Conservation (phyloP, 2,888 invertebrate species). For the Fragum whitleyi region DNA sequence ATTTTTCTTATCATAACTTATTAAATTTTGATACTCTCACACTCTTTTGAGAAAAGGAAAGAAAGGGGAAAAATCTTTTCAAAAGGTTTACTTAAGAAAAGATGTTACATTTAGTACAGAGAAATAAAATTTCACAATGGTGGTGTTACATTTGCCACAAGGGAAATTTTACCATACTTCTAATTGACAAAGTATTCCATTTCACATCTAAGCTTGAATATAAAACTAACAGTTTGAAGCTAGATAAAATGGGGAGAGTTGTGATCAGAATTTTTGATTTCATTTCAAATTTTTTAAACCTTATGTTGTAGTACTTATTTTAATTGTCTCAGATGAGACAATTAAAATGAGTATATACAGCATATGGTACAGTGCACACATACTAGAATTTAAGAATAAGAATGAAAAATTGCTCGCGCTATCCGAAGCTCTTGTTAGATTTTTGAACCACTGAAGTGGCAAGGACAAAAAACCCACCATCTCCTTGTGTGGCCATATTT, state of each 20-base stretch:
- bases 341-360: not conserved
- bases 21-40: no score
- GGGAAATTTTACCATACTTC: constrained; percentile 2
- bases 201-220: constrained; percentile 12
- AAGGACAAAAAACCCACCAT: constrained; percentile 39
- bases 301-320: not conserved
- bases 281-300: no score
- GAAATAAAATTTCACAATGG: constrained; percentile 1
- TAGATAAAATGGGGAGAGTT: not conserved
- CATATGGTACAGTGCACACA: no score
- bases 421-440: constrained; percentile 5
- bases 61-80: no score
- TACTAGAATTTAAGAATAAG: not conserved
- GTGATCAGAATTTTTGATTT: no score
- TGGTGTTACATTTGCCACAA: constrained; percentile 9
- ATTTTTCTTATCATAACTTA: no score
- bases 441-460: constrained; percentile 37
- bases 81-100: not conserved
- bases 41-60: no score
- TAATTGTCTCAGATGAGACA: not conserved
- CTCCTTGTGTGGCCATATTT: constrained; percentile 61
- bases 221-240: constrained; percentile 26
- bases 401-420: not conserved
- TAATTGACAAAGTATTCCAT: constrained; percentile 23
- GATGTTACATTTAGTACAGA: constrained; percentile 7